Base-by-base conservation (phyloP, 2,888 invertebrate genomes). In the Carpatolechia fugitivella region DNA sequence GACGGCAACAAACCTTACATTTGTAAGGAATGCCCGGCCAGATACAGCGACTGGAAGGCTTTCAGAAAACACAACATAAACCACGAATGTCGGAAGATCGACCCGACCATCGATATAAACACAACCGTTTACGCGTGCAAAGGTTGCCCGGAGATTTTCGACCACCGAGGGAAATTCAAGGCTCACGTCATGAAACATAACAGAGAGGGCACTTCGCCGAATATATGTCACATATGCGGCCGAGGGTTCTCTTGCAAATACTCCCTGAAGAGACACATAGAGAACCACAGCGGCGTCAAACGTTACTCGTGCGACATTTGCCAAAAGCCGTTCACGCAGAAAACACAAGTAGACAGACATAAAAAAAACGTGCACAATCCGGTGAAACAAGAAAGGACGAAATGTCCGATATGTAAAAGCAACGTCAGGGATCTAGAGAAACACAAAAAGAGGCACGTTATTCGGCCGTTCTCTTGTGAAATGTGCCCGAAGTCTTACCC, bases 181-280 rank as follows among this genome's bases (percentile, higher is more conserved):
- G 20, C 44, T 11, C 44, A 44, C 13, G 24, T 24, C 4, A 1
- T 44, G 11, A 20, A 1, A 4, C 44, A 44, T n/a, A 24, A 10
- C 11, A 44, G 24, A n/a, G 44, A 44, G n/a, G 44, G 44, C 1
- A 40, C 52, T 0, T 57, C 56, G n/a, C 59, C 61, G 0, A 55
- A 56, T 11, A 50, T 54, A 13, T 71, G 71, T 24, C n/a, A 40
- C 1, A 1, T 57, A 0, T 71, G 71, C 24, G 52, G 50, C 0
- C 63, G 58, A 38, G 60, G 56, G 33, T 67, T 69, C 49, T 41
- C 54, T 0, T 60, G 61, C 4, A 60, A 59, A 16, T 70, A 64
- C 30, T 55, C 64, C 0, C 52, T 64, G 16, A 65, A 60, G 10
- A 56, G 69, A 11, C 71, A 71, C 16, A 56, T 60, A 1, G 36